These are phyloP conservation scores for Branchinecta lindahli DNA, from an alignment of 1,140 invertebrate species.

Conservation along the genomic window DNA sequence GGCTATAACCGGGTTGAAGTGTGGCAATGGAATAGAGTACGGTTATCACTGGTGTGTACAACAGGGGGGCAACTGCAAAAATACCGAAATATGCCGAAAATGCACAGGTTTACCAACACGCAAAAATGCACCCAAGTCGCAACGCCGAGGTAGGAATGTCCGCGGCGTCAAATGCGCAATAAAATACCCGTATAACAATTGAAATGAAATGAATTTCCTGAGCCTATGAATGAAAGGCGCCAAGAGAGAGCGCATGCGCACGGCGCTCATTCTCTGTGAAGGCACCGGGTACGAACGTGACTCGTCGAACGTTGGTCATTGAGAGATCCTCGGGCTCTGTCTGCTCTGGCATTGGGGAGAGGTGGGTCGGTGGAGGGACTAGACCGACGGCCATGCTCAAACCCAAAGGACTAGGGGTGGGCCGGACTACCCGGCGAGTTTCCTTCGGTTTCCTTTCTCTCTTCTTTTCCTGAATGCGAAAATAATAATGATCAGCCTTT, in stretches of 20 bases:
- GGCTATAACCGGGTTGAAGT: background rate
- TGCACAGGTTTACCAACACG: no score
- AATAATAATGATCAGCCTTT: no score
- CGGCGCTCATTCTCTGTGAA: background rate
- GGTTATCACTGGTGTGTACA: no score
- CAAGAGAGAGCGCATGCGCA: background rate
- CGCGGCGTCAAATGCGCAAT: no score
- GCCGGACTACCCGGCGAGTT: conserved; percentile 31
- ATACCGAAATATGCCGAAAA: no score
- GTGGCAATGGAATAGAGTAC: no score
- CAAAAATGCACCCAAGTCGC: no score
- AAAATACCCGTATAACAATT: background rate
- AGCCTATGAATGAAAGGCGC: background rate
- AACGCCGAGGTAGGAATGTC: no score
- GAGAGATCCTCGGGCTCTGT: conserved; percentile 75
- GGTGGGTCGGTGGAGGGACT: conserved; percentile 20
- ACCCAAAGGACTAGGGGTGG: conserved; percentile 22
- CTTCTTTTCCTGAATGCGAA: conserved; percentile 17
- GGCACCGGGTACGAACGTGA: background rate
- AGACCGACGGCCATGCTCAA: conserved; percentile 24
- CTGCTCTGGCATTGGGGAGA: conserved; percentile 42
- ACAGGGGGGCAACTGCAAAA: no score
- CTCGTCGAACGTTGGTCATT: conserved; percentile 31
- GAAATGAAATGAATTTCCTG: background rate
- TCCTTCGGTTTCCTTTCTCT: conserved; percentile 32